Evolutionary conservation across 2,888 invertebrate species (phyloP), one percentile per base, ranked within the genome.

Genomic region (Drosophila borborema): DNA sequence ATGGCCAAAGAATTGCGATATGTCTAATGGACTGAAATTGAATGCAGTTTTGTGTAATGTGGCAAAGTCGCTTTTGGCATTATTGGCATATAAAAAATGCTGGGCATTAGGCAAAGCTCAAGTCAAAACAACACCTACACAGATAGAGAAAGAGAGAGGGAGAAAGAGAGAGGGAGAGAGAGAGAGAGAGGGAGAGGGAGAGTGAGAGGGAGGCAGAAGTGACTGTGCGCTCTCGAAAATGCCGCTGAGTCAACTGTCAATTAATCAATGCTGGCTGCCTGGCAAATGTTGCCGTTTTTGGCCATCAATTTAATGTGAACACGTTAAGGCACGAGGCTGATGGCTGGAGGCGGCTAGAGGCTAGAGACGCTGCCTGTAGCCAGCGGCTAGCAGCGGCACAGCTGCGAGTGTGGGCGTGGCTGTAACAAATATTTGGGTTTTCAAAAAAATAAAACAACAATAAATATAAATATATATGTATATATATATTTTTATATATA

Each of bases 201-300:
- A 45, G 4, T 18, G 31, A 38, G 10, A 28, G 23, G 31, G 34
- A 36, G 38, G 1, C 9, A 28, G 14, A 43, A 46, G 53, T 40
- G 23, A 46, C 62, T 46, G 61, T 23, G 74, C 34, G 23, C 34
- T n/a, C 60, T 67, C 48, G 48, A 73, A 77, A 74, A 43, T 78
- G 66, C 46, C 70, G 90, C 82, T 77, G 89, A 86, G 75, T 86
- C 81, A 80, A 78, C 83, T 80, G 90, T 68, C 91, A 88, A 89
- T 89, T 89, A 89, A 89, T 89, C 91, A 89, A 86, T 82, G 83
- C 72, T 56, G 66, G 64, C 66, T 38, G 54, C 49, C 31, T 64
- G 64, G 66, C 64, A 67, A 77, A 74, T 58, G 64, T 61, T 60
- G 40, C 53, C 61, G 75, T 36, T 69, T 75, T 73, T 23, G 63